Percentiles rank a stretch among this genome's conserved stretches.
phyloP scores from a whole-genome alignment of 2,888 invertebrate species.

The Candidula unifasciata region DNA sequence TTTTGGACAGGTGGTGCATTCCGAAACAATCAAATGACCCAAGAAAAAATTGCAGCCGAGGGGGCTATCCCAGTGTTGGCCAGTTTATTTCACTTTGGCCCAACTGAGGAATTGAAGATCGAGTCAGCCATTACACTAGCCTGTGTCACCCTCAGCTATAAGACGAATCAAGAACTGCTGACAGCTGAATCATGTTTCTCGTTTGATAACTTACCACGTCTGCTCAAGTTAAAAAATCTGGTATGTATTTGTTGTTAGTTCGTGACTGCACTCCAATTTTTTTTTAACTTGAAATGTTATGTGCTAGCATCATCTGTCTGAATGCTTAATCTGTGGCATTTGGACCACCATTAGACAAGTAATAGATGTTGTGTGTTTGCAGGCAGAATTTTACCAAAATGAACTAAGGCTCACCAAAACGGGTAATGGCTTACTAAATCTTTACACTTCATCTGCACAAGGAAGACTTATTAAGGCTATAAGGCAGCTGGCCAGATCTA shows the following conservation, averaged over 20 bases:
- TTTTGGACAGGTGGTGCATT: constrained; percentile 75
- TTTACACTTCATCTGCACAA: too few species aligned
- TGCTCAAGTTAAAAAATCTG: constrained; percentile 67
- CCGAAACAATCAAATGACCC: constrained; percentile 74
- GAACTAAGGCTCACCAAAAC: too few species aligned
- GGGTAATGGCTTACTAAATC: too few species aligned
- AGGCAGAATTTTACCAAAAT: too few species aligned
- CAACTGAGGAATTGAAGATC: constrained; percentile 73
- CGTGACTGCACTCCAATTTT: too few species aligned
- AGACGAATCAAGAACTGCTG: constrained; percentile 70
- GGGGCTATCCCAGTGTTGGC: constrained; percentile 74
- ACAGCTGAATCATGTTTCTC: constrained; percentile 67
- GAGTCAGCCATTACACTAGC: constrained; percentile 76
- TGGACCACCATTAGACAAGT: too few species aligned
- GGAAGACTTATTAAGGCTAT: too few species aligned
- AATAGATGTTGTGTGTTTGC: too few species aligned
- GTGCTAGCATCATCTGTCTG: too few species aligned
- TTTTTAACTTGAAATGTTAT: too few species aligned
- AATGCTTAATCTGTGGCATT: too few species aligned
- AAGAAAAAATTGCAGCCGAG: constrained; percentile 75
- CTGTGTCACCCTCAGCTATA: constrained; percentile 73
- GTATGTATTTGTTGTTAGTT: constrained; percentile 52
- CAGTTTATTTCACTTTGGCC: constrained; percentile 67
- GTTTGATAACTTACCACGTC: constrained; percentile 67
- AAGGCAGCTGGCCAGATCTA: too few species aligned